These are phyloP conservation scores for Sympetrum striolatum DNA, from an alignment of 2,888 invertebrate genomes.

Conservation along the genomic window DNA sequence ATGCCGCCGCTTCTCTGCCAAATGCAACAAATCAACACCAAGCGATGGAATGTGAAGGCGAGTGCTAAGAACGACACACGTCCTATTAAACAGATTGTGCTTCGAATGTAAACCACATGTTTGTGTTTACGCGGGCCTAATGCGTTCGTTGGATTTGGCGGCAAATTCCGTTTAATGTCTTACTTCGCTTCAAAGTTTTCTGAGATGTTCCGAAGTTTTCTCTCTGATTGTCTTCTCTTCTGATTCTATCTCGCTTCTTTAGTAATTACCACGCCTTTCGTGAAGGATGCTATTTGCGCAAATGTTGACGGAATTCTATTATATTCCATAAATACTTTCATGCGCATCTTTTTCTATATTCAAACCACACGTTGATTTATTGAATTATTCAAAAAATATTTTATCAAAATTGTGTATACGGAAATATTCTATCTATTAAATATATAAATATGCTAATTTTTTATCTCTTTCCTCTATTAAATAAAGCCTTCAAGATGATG, in stretches of 20 bases:
- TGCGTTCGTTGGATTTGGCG: neutral
- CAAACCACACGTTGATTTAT: neutral
- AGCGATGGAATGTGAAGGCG: conserved; percentile 23
- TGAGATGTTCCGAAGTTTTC: neutral
- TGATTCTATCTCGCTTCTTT: neutral
- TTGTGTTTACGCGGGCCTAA: neutral
- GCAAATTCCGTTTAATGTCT: neutral
- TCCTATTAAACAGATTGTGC: neutral
- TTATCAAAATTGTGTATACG: neutral
- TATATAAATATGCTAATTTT: neutral
- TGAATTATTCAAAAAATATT: neutral
- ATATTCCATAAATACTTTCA: too few relatives aligned
- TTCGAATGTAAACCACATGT: conserved; percentile 9
- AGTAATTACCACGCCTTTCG: neutral
- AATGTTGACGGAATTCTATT: too few relatives aligned
- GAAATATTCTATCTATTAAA: neutral
- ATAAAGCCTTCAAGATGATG: neutral
- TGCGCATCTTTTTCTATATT: too few relatives aligned
- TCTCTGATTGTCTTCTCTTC: too few relatives aligned
- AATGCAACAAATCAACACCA: neutral
- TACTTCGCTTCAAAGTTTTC: neutral
- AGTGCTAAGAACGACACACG: conserved; percentile 6
- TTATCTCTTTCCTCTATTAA: neutral
- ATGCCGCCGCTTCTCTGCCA: neutral
- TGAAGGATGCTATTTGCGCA: too few relatives aligned